Conservation (phyloP, 2,888 invertebrate genomes). For the Tenthredo distinguenda region DNA sequence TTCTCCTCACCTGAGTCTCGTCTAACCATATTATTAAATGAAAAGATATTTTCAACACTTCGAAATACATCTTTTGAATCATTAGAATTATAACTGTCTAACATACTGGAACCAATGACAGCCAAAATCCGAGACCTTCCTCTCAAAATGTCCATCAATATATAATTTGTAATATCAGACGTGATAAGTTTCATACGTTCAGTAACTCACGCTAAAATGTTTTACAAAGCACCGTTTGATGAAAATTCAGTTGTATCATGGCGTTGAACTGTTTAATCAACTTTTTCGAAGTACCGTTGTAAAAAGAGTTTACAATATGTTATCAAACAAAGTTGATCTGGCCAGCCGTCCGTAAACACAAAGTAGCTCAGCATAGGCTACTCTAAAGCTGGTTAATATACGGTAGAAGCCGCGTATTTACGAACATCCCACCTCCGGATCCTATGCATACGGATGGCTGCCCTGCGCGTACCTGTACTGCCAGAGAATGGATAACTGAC, state of each 20-base stretch:
- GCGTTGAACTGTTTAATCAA: background rate
- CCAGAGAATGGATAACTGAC: conserved; percentile 15
- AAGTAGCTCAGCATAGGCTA: background rate
- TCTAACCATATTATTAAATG: background rate
- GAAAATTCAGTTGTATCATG: background rate
- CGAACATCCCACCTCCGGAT: background rate
- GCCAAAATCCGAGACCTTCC: background rate
- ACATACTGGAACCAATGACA: background rate
- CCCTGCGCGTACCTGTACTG: conserved; percentile 24
- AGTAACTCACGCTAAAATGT: background rate
- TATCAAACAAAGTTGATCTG: background rate
- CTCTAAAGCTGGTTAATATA: background rate
- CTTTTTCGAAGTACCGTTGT: background rate
- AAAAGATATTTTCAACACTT: background rate
- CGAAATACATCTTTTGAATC: background rate
- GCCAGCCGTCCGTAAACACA: background rate
- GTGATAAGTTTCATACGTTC: background rate
- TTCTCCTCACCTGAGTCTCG: background rate
- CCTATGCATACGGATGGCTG: conserved; percentile 22
- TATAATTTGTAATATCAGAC: background rate
- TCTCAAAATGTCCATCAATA: background rate
- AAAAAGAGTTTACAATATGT: background rate
- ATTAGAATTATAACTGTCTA: background rate
- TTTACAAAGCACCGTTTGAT: background rate
- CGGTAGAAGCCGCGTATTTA: conserved; percentile 1